Conservation (phyloP, 2,113 vertebrate genomes). For the Syrrhaptes paradoxus region DNA sequence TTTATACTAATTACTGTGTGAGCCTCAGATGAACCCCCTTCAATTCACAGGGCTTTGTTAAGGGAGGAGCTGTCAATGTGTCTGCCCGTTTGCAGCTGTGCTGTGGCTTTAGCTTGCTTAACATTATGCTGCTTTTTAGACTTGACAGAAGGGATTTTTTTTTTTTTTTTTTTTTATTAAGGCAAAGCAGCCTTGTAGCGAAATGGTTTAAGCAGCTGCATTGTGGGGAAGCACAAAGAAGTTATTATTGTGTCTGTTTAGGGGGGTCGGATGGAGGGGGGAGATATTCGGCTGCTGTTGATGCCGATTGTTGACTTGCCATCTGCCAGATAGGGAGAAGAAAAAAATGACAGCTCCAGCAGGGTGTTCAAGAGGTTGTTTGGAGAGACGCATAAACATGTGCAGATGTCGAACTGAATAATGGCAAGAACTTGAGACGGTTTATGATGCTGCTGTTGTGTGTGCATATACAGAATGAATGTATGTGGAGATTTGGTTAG, state of each 20-base stretch:
- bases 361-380: slow-evolving; percentile 86
- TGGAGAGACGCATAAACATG: slow-evolving; percentile 90
- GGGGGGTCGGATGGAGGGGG: slow-evolving; percentile 77
- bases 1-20: slow-evolving; percentile 87
- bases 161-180: slow-evolving; percentile 78
- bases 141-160: slow-evolving; percentile 86
- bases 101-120: slow-evolving; percentile 86
- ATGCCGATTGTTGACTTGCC: slow-evolving; percentile 96
- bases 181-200: slow-evolving; percentile 86
- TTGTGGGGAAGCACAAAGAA: slow-evolving; percentile 91
- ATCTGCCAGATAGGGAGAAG: slow-evolving; percentile 95
- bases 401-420: slow-evolving; percentile 95
- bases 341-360: slow-evolving; percentile 87
- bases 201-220: slow-evolving; percentile 91
- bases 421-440: slow-evolving; percentile 89
- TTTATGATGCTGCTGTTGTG: slow-evolving; percentile 86
- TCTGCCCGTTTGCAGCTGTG: slow-evolving; percentile 88
- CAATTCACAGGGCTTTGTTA: slow-evolving; percentile 86
- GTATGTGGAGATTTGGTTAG: slow-evolving; percentile 79
- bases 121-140: slow-evolving; percentile 88
- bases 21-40: slow-evolving; percentile 87
- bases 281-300: slow-evolving; percentile 87
- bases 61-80: slow-evolving; percentile 86
- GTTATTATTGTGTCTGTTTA: slow-evolving; percentile 91
- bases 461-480: slow-evolving; percentile 80